Percentiles rank a stretch among this genome's conserved stretches.
These are phyloP conservation scores for Pipistrellus nathusii DNA, from an alignment of 2,797 vertebrate species.

Conservation along the genomic window DNA sequence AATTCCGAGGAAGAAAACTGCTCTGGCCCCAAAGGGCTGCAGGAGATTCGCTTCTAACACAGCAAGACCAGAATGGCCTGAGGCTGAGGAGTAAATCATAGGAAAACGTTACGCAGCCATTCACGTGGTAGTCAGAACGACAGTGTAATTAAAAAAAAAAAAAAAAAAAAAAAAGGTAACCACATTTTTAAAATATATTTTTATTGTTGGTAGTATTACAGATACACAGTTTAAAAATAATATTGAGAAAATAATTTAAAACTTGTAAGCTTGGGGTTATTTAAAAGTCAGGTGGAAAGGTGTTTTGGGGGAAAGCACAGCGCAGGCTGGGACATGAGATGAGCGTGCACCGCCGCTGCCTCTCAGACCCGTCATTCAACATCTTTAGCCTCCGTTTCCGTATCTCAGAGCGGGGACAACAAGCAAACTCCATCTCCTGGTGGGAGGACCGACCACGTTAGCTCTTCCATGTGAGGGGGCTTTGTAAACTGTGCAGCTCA, in stretches of 20 bases:
- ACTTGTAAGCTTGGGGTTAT: not conserved
- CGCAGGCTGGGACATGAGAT: not conserved
- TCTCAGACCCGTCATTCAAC: not conserved
- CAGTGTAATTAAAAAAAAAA: no score
- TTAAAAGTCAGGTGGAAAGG: not conserved
- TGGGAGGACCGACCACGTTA: not conserved
- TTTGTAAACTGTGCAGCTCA: not conserved
- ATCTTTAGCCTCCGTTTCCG: not conserved
- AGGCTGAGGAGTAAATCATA: not conserved
- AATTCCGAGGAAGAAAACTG: not conserved
- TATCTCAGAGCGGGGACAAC: not conserved
- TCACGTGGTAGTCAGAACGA: not conserved
- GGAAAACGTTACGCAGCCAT: not conserved
- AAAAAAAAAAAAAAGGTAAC: not conserved
- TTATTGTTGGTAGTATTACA: no score
- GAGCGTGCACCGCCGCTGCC: not conserved
- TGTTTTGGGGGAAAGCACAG: not conserved
- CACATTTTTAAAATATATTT: not conserved
- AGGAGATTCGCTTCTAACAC: not conserved
- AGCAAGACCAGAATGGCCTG: not conserved
- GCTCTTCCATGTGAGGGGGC: not conserved
- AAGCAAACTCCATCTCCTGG: not conserved
- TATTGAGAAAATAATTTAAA: not conserved
- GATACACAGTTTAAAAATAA: not conserved
- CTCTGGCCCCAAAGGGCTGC: not conserved